Evolutionary conservation across 2,797 vertebrate species (phyloP), one percentile per base, ranked within the genome.

Genomic region (Margarornis squamiger): DNA sequence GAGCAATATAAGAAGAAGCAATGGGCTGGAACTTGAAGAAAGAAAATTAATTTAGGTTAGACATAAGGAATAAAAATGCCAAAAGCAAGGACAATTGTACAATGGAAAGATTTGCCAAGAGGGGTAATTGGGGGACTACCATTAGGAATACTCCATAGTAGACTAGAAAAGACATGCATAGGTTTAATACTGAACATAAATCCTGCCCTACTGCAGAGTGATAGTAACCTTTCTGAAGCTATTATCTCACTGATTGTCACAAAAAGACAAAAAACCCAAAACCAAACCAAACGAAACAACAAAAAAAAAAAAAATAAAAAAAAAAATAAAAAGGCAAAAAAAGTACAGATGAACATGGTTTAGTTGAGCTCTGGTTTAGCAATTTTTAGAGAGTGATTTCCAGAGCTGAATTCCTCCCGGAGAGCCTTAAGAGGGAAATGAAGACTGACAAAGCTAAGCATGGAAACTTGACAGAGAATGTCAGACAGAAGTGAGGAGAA

Each of bases 401-500:
- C 43, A 13, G 0, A 91, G 13, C 34, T 70, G 62, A 86, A 90
- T 88, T 93, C 55, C 38, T 62, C 68, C 14, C 70, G 55, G 46
- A 2, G 8, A 73, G 30, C 48, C 49, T 73, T 51, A 36, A n/a
- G 8, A 86, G 22, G 20, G 51, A 95, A 88, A 74, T 52, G 36
- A 84, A 94, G 62, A 76, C 29, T 76, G 30, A 88, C 66, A 91
- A 92, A 88, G n/a, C 19, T 67, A 46, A 57, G 45, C 67, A 38
- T 6, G 52, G 70, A 81, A 90, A 71, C 62, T 52, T 75, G 77
- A 82, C 62, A 73, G 80, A 46, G 17, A 66, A 76, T 36, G 63
- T n/a, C 70, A 93, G 76, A 66, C 48, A 96, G 79, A 90, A 88
- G 84, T 14, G 24, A 92, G 49, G 62, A 88, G 62, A 59, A 93